phyloP scores from a whole-genome alignment of 2,113 vertebrate species.

The Hippopotamus amphibius region DNA sequence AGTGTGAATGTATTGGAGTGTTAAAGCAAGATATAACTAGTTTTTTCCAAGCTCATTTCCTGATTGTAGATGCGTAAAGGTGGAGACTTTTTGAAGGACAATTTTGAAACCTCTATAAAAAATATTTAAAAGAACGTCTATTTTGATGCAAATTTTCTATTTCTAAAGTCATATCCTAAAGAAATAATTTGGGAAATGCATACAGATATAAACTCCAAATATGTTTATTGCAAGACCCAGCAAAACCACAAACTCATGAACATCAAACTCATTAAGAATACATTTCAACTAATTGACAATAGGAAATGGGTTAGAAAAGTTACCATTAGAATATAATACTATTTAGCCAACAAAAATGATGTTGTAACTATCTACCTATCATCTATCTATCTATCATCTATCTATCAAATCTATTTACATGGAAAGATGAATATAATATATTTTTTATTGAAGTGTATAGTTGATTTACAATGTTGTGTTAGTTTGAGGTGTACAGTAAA shows the following conservation, averaged over 20 bases:
- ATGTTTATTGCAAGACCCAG: not conserved
- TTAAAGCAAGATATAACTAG: not conserved
- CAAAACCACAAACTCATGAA: conserved; percentile 30
- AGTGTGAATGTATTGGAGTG: not conserved
- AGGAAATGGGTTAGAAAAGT: conserved; percentile 12
- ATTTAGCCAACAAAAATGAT: not conserved
- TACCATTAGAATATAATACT: not conserved
- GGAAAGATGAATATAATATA: not conserved
- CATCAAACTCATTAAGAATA: conserved; percentile 3
- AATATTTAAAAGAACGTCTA: not conserved
- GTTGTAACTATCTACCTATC: not conserved
- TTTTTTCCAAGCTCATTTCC: not conserved
- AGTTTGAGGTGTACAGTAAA: not conserved
- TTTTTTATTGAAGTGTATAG: not conserved
- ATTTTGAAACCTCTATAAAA: not conserved
- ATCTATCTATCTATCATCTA: not conserved
- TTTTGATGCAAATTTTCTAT: not conserved
- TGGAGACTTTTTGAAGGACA: not conserved
- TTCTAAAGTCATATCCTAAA: conserved; percentile 1
- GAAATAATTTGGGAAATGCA: not conserved
- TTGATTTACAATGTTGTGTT: not conserved
- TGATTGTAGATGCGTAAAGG: not conserved
- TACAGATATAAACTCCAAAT: not conserved
- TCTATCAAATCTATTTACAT: not conserved
- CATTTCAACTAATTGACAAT: not conserved